Conservation (phyloP, 2,797 vertebrate species). For the Lacerta viridis region DNA sequence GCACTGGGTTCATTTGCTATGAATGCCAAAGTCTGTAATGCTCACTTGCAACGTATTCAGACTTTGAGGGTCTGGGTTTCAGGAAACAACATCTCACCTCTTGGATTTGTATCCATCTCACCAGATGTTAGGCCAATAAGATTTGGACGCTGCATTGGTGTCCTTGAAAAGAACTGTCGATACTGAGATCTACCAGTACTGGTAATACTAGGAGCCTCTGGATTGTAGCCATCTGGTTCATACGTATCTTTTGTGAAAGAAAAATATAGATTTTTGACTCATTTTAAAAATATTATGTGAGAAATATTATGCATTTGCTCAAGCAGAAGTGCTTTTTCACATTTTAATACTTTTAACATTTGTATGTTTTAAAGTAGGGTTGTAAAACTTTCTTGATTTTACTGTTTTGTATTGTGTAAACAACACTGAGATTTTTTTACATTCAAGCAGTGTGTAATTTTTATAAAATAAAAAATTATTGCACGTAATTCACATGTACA, state of each 20-base stretch:
- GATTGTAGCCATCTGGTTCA: conserved; percentile 98
- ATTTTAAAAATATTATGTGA: conserved; percentile 50
- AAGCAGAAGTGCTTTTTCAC: too few species aligned
- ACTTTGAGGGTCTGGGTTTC: too few species aligned
- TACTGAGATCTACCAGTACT: conserved; percentile 91
- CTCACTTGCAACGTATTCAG: not conserved
- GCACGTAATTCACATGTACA: too few species aligned
- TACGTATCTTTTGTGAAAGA: conserved; percentile 89
- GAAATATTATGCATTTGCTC: not conserved
- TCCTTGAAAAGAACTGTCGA: conserved; percentile 95
- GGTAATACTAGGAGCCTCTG: conserved; percentile 96
- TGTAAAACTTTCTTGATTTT: too few species aligned
- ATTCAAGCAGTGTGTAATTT: too few species aligned
- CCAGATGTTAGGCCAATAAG: conserved; percentile 96
- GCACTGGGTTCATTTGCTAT: not conserved
- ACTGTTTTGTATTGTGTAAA: too few species aligned
- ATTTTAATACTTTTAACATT: too few species aligned
- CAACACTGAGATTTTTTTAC: too few species aligned
- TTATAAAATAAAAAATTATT: too few species aligned
- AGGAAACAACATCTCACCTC: conserved; percentile 84
- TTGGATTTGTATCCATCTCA: conserved; percentile 90
- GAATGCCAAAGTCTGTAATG: not conserved
- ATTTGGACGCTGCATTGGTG: conserved; percentile 95
- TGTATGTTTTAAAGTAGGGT: too few species aligned
- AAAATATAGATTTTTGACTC: conserved; percentile 58